Evolutionary conservation across 2,888 invertebrate species (phyloP), one percentile per base, ranked within the genome.

Genomic region (Nomada ruficornis): DNA sequence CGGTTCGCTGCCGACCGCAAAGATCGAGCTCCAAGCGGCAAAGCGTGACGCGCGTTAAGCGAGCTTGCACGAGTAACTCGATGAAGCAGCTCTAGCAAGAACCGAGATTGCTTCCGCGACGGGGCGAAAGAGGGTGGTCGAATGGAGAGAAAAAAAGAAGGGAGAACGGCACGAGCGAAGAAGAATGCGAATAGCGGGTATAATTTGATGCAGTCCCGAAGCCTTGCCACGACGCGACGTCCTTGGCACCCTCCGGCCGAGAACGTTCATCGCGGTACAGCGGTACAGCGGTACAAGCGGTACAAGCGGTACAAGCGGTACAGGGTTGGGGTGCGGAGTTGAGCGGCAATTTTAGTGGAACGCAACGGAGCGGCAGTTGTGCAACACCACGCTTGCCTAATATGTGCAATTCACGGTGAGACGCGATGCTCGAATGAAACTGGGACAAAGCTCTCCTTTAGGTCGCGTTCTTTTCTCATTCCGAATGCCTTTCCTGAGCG

Each of bases 381-480:
- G 77, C 82, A 77, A 72, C 82, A 67, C 79, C 75, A 70, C 76
- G 69, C 79, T 79, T 75, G 70, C 76, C 82, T 79, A 82, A 84
- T 82, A 82, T 55, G 82, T 75, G 81, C 83, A 72, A 83, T 84
- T 80, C 83, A 67, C 80, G 71, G 52, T 47, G 77, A 64, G 50
- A 26, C 64, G 63, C 71, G 68, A 67, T 26, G 72, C 69, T 42
- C 52, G 67, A 73, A 73, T 59, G 69, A 84, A 83, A 83, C 70
- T 80, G 83, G 77, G 84, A 82, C 80, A 79, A 84, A 84, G 80
- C 80, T 77, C 83, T 68, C 69, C 72, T 77, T 77, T 60, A 73
- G 72, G 13, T 47, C 47, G 72, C 81, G 36, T 59, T 63, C 74
- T 70, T 75, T 72, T 55, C 26, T 23, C 62, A 63, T 42, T 44